These are phyloP conservation scores for Habropoda laboriosa DNA, from an alignment of 1,140 invertebrate genomes.

Conservation along the genomic window DNA sequence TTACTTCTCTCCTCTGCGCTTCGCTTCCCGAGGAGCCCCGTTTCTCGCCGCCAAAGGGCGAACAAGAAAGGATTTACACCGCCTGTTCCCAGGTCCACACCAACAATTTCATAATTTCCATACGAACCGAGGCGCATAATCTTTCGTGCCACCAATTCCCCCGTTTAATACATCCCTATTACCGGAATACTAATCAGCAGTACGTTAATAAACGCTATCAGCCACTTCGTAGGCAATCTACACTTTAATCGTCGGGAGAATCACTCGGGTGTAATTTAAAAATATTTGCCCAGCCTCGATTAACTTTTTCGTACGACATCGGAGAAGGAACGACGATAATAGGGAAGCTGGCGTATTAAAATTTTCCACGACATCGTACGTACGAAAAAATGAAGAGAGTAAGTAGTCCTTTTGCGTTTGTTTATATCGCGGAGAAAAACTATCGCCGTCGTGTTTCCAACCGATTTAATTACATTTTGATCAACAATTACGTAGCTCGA, in stretches of 20 bases:
- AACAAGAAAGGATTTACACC: not conserved
- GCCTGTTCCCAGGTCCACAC: no score
- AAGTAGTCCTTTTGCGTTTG: not conserved
- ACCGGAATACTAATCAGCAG: not conserved
- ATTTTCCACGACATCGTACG: no score
- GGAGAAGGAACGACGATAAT: not conserved
- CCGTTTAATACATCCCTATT: not conserved
- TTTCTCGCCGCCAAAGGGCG: not conserved
- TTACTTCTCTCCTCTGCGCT: not conserved
- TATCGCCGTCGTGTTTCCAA: no score
- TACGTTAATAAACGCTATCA: slow-evolving; percentile 9
- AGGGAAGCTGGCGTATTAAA: no score
- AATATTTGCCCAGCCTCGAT: not conserved
- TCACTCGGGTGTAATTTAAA: not conserved
- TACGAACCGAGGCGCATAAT: not conserved
- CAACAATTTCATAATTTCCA: not conserved
- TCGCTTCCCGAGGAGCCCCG: not conserved
- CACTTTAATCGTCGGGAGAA: not conserved
- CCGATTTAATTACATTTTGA: not conserved
- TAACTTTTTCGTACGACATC: not conserved
- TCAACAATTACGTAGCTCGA: not conserved
- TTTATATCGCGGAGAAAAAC: no score
- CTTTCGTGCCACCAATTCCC: not conserved
- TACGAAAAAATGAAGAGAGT: not conserved
- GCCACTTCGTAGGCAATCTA: not conserved